Evolutionary conservation across 2,113 vertebrate species (phyloP).

Genomic region (Neomonachus schauinslandi): DNA sequence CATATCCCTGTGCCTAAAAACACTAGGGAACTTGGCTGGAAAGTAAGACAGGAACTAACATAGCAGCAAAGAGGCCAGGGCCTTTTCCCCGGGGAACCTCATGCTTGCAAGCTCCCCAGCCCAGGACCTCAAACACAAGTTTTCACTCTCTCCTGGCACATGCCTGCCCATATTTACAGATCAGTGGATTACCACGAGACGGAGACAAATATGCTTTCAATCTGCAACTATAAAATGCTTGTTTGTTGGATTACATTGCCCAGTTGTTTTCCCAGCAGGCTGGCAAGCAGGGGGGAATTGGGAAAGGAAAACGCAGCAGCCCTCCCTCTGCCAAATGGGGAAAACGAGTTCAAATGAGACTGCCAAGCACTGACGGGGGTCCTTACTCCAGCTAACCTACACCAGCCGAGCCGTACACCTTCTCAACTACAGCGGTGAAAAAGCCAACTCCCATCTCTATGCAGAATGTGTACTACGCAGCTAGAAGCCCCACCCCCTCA

Average conservation of each 20-base stretch:
- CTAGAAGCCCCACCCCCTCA: neutral
- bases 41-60: neutral
- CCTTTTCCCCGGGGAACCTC: neutral
- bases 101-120: neutral
- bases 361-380: neutral
- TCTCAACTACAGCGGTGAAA: neutral
- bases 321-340: neutral
- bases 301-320: neutral
- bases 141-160: neutral
- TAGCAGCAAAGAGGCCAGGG: neutral
- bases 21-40: neutral
- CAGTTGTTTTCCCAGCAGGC: neutral
- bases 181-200: neutral
- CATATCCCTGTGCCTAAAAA: neutral
- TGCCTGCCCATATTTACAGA: neutral
- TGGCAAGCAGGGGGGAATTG: neutral
- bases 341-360: neutral
- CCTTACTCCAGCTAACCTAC: neutral
- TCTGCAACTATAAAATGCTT: neutral
- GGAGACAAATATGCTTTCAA: conserved; percentile 29
- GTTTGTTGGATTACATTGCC: neutral
- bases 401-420: neutral
- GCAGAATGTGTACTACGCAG: neutral
- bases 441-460: neutral
- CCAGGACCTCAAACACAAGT: neutral